Evolutionary conservation across 2,797 vertebrate species (phyloP).

Genomic region (Jordanella pulchra): DNA sequence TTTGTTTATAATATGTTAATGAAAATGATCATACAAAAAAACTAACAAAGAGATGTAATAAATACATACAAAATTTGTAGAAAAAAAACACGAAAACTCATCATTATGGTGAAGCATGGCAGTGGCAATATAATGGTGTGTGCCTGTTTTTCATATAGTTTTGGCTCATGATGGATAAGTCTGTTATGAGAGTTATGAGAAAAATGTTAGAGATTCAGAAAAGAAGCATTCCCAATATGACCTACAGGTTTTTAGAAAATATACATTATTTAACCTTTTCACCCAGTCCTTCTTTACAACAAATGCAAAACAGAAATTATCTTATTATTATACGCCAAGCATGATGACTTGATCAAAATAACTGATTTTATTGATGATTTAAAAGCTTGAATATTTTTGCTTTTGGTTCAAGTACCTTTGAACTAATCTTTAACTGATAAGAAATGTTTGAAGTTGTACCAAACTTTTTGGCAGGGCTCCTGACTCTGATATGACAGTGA

Average conservation of each 20-base stretch:
- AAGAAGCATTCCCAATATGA: background rate
- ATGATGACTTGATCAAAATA: background rate
- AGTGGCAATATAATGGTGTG: too few species aligned
- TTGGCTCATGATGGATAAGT: background rate
- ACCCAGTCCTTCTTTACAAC: background rate
- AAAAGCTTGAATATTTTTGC: slow-evolving; percentile 9
- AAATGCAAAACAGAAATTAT: background rate
- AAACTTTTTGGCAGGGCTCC: slow-evolving; percentile 31
- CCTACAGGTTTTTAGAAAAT: background rate
- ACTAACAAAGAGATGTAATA: too few species aligned
- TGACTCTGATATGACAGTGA: slow-evolving; percentile 7
- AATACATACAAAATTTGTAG: too few species aligned
- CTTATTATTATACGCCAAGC: background rate
- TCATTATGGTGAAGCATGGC: background rate
- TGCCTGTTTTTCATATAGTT: background rate
- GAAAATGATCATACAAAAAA: too few species aligned
- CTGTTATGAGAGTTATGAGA: too few species aligned
- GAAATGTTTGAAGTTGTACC: background rate
- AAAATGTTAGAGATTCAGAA: background rate
- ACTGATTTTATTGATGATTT: background rate
- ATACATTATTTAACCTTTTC: background rate
- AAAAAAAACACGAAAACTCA: background rate
- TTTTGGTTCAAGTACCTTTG: background rate
- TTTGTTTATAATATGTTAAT: too few species aligned
- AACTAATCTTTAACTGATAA: slow-evolving; percentile 6